Percentiles rank a stretch among this genome's conserved stretches.
These are phyloP conservation scores for Eublepharis macularius DNA, from an alignment of 2,113 vertebrate genomes.

Conservation along the genomic window DNA sequence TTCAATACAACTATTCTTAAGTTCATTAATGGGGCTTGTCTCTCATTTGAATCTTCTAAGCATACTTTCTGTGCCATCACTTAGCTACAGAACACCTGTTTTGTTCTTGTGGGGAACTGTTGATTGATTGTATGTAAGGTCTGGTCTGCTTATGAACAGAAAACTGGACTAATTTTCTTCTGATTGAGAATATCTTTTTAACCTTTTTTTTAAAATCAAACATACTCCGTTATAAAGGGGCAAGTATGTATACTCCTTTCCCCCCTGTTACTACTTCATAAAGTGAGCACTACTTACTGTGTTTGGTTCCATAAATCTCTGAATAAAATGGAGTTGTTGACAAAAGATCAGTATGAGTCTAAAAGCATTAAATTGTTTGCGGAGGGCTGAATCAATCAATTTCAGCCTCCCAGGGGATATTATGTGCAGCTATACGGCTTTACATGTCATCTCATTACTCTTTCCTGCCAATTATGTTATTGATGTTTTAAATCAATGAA, in stretches of 20 bases:
- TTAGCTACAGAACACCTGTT: too few species aligned
- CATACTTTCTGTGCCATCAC: too few species aligned
- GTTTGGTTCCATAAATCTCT: conserved; percentile 38
- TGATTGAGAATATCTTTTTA: too few species aligned
- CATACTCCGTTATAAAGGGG: background rate
- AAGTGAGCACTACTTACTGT: conserved; percentile 21
- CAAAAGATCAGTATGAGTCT: conserved; percentile 43
- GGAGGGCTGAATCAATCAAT: conserved; percentile 45
- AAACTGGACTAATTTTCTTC: too few species aligned
- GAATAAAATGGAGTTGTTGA: conserved; percentile 46
- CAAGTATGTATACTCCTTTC: background rate
- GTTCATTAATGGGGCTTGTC: too few species aligned
- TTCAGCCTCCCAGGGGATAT: conserved; percentile 30
- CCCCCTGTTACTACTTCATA: background rate
- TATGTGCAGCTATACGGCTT: conserved; percentile 37
- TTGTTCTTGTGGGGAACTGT: too few species aligned
- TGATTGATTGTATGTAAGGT: too few species aligned
- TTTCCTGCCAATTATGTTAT: conserved; percentile 26
- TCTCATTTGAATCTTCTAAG: too few species aligned
- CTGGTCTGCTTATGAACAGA: too few species aligned
- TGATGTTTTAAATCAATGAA: conserved; percentile 39
- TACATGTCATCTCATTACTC: conserved; percentile 17
- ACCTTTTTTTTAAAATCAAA: too few species aligned
- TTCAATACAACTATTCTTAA: too few species aligned
- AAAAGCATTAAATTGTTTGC: conserved; percentile 39